Percentiles rank a stretch among this genome's conserved stretches.
Conservation (phyloP, 2,113 vertebrate species). For the Calidris pygmaea region DNA sequence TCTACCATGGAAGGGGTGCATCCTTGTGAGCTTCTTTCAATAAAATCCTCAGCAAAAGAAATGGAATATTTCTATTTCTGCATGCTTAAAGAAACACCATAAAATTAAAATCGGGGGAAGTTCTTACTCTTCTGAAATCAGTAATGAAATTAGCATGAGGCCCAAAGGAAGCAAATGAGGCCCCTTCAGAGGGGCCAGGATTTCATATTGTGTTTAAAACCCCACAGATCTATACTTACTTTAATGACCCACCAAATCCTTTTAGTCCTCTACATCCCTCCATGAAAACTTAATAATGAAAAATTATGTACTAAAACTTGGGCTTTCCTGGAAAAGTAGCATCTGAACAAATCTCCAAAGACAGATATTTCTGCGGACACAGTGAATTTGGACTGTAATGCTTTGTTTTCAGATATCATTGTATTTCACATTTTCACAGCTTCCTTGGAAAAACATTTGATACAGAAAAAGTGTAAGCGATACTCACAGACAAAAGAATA, state of each 20-base stretch:
- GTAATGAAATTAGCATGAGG: not conserved
- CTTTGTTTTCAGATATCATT: not conserved
- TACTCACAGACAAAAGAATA: not conserved
- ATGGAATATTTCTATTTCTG: not conserved
- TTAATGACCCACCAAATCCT: not conserved
- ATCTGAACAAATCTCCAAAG: not conserved
- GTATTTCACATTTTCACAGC: not conserved
- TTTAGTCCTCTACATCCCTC: not conserved
- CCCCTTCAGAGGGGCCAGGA: not conserved
- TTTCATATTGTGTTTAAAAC: conserved; percentile 34
- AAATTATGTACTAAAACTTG: not conserved
- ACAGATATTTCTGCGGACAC: not conserved
- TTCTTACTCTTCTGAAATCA: not conserved
- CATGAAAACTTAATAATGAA: conserved; percentile 13
- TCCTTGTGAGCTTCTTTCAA: not conserved
- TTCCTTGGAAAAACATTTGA: conserved; percentile 28
- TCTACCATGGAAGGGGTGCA: not conserved
- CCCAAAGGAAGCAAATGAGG: not conserved
- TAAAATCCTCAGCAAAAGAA: not conserved
- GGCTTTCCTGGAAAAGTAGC: not conserved
- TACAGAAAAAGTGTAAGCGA: not conserved
- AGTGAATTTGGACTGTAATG: not conserved
- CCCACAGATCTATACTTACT: not conserved
- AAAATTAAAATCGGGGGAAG: not conserved
- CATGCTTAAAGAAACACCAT: not conserved